Conservation (phyloP, 2,888 invertebrate species). For the Xanthorhoe designata region DNA sequence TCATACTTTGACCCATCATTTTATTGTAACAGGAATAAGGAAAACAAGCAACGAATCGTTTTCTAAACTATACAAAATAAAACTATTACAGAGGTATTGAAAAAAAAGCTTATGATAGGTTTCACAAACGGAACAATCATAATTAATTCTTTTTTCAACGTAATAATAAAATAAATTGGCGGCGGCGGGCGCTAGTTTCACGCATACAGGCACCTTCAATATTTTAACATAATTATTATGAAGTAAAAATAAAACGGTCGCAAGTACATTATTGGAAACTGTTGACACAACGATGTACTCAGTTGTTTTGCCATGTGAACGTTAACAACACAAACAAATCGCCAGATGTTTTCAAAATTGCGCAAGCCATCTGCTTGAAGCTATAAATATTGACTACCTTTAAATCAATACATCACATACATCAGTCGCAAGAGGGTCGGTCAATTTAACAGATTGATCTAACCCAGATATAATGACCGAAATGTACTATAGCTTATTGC, state of each 20-base stretch:
- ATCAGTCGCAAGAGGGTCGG: background rate
- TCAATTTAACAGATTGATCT: slow-evolving; percentile 6
- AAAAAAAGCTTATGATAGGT: too few relatives aligned
- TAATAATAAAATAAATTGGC: too few relatives aligned
- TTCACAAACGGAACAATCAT: too few relatives aligned
- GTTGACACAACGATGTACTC: background rate
- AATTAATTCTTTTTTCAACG: too few relatives aligned
- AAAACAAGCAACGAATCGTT: background rate
- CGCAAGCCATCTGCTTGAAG: background rate
- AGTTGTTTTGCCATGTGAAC: background rate
- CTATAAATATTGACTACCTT: background rate
- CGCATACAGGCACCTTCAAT: too few relatives aligned
- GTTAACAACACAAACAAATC: background rate
- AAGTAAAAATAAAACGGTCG: background rate
- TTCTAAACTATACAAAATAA: too few relatives aligned
- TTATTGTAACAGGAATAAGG: background rate
- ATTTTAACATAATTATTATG: background rate
- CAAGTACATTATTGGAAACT: background rate
- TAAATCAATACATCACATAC: background rate
- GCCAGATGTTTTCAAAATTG: background rate
- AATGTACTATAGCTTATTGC: background rate
- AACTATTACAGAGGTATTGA: too few relatives aligned
- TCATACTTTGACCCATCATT: background rate
- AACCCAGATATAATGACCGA: slow-evolving; percentile 4
- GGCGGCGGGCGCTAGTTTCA: too few relatives aligned